These are phyloP conservation scores for Drosophila sproati DNA, from an alignment of 1,140 invertebrate species.

Conservation along the genomic window DNA sequence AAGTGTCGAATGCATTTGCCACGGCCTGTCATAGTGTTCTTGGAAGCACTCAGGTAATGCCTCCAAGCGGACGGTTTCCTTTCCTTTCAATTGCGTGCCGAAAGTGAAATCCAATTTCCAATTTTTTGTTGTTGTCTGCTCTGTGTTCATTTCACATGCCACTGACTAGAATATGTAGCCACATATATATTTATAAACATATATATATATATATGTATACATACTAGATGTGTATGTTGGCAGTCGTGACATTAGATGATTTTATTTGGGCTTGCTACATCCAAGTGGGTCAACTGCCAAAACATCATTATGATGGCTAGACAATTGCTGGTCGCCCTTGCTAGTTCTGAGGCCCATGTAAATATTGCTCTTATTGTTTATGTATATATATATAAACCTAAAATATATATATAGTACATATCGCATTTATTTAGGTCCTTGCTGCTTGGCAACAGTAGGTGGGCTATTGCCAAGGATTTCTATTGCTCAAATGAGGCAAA, in stretches of 20 bases:
- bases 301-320: constrained; percentile 32
- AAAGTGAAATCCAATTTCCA: constrained; percentile 28
- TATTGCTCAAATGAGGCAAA: constrained; percentile 34
- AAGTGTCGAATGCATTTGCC: constrained; percentile 50
- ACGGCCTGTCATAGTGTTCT: constrained; percentile 44
- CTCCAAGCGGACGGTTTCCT: not conserved
- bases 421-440: constrained; percentile 1
- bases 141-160: constrained; percentile 43
- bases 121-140: constrained; percentile 24
- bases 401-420: constrained; percentile 5
- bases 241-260: constrained; percentile 17
- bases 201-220: not conserved
- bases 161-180: constrained; percentile 3
- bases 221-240: not conserved
- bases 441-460: constrained; percentile 2
- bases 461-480: constrained; percentile 36
- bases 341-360: constrained; percentile 30
- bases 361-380: not conserved
- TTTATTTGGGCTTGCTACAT: constrained; percentile 11
- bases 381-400: not conserved
- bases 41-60: constrained; percentile 5
- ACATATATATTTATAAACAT: not conserved
- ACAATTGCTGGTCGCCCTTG: constrained; percentile 5
- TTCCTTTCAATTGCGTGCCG: constrained; percentile 3
- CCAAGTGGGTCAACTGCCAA: constrained; percentile 63